Percentiles rank a stretch among this genome's conserved stretches.
These are phyloP conservation scores for Ceratina calcarata DNA, from an alignment of 1,140 invertebrate species.

Conservation along the genomic window DNA sequence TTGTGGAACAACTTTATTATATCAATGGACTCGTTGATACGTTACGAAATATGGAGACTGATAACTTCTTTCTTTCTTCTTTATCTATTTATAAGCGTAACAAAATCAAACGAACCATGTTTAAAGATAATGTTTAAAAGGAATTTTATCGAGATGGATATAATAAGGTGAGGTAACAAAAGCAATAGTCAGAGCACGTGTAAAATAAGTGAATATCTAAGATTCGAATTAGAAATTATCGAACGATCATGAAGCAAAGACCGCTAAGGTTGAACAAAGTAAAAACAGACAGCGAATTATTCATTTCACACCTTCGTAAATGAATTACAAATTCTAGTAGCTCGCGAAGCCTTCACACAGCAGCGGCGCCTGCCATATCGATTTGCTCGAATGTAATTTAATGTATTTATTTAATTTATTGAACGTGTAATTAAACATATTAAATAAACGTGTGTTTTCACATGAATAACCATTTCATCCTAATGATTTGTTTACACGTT, in stretches of 20 bases:
- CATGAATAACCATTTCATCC: background rate
- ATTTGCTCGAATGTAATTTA: slow-evolving; percentile 49
- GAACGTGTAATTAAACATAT: slow-evolving; percentile 54
- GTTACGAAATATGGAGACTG: slow-evolving; percentile 49
- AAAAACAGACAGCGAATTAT: no score
- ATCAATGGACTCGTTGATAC: background rate
- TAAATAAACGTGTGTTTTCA: slow-evolving; percentile 35
- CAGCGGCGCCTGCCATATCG: slow-evolving; percentile 57
- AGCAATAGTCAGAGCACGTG: no score
- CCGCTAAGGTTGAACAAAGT: no score
- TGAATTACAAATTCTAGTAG: background rate
- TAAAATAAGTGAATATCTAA: no score
- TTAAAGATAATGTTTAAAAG: background rate
- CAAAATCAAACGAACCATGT: background rate
- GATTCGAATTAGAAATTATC: no score
- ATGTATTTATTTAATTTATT: slow-evolving; percentile 66
- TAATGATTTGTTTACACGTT: background rate
- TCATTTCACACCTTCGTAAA: background rate
- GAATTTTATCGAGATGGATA: background rate
- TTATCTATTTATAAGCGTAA: background rate
- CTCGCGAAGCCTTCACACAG: background rate
- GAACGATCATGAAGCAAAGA: no score
- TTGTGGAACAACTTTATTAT: background rate
- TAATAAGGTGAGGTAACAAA: background rate
- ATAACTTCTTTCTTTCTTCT: slow-evolving; percentile 3